Conservation (phyloP, 1,140 invertebrate species). For the Drosophila nebulosa region DNA sequence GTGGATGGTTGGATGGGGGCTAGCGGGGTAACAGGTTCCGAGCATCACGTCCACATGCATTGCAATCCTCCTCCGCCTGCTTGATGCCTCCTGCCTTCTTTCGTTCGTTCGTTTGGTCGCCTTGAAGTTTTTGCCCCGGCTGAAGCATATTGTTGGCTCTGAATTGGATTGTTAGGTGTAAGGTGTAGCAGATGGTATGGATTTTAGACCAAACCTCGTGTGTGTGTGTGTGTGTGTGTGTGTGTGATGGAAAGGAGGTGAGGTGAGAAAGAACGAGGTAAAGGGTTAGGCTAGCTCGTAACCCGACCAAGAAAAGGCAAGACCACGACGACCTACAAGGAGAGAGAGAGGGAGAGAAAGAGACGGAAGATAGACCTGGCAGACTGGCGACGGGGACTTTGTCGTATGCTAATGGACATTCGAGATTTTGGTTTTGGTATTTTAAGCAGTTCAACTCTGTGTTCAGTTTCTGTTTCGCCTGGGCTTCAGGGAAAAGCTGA, state of each 20-base stretch:
- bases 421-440: slow-evolving; percentile 79
- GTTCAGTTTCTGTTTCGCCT: slow-evolving; percentile 42
- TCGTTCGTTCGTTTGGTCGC: slow-evolving; percentile 22
- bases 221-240: slow-evolving; percentile 25
- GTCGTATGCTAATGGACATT: slow-evolving; percentile 79
- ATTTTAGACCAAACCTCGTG: slow-evolving; percentile 50
- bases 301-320: neutral
- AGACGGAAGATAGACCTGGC: slow-evolving; percentile 12
- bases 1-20: neutral
- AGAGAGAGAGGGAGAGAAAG: slow-evolving; percentile 9
- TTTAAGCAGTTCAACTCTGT: slow-evolving; percentile 65
- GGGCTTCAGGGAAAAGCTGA: slow-evolving; percentile 67
- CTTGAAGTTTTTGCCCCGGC: slow-evolving; percentile 17
- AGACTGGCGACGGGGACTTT: slow-evolving; percentile 18
- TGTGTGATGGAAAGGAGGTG: neutral
- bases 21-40: slow-evolving; percentile 17
- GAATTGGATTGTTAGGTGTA: slow-evolving; percentile 78
- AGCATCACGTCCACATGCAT: slow-evolving; percentile 50
- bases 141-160: slow-evolving; percentile 67
- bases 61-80: neutral
- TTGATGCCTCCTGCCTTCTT: neutral
- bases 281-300: slow-evolving; percentile 2
- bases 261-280: neutral
- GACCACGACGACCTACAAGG: neutral
- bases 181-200: slow-evolving; percentile 73